Conservation (phyloP, 2,113 vertebrate genomes). For the Sus scrofa region T2T-Sscrofa CM000824.6:210250001-210250500, state of each 20-base stretch:
- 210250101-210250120: not conserved
- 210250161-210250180: not conserved
- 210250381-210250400: not conserved
- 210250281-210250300: not conserved
- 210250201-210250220: not conserved
- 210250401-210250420: constrained; percentile 1
- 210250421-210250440: not conserved
- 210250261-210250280: not conserved
- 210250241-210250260: not conserved
- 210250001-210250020: not conserved
- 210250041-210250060: not conserved
- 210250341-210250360: constrained; percentile 23
- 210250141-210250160: not conserved
- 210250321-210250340: not conserved
- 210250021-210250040: not conserved
- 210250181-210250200: not conserved
- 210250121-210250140: not conserved
- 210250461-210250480: constrained; percentile 36
- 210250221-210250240: not conserved
- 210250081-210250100: not conserved
- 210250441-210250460: not conserved
- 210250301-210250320: not conserved
- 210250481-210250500: not conserved
- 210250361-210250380: constrained; percentile 31
- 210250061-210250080: not conserved